Conservation (phyloP, 2,113 vertebrate genomes). For the Manacus vitellinus region DNA sequence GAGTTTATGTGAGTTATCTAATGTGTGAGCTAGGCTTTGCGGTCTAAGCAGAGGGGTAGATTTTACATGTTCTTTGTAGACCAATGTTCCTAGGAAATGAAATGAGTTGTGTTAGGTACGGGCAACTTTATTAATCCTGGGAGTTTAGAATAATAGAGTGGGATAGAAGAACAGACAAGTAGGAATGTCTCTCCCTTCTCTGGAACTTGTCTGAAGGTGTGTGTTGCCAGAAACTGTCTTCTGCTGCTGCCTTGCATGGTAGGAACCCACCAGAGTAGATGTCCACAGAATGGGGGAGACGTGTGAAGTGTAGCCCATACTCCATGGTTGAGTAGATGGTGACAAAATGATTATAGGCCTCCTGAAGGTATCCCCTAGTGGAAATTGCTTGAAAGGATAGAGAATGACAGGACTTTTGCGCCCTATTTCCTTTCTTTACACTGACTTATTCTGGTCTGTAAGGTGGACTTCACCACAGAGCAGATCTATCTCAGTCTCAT, state of each 20-base stretch:
- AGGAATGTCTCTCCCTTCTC: neutral
- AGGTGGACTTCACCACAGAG: neutral
- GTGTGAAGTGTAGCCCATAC: neutral
- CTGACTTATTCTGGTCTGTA: neutral
- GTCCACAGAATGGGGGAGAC: too few relatives aligned
- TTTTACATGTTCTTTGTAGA: neutral
- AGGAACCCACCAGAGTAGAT: neutral
- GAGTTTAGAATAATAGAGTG: neutral
- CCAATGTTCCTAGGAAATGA: neutral
- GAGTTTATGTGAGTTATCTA: neutral
- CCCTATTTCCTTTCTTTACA: neutral
- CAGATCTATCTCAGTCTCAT: neutral
- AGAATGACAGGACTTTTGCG: neutral
- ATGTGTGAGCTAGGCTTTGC: neutral
- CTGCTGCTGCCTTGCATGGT: neutral
- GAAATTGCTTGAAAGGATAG: neutral
- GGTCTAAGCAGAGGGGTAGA: neutral
- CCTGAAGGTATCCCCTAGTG: neutral
- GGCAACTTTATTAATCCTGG: neutral
- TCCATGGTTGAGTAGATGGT: neutral
- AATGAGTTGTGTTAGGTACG: neutral
- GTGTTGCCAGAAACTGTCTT: neutral
- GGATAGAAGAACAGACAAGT: neutral
- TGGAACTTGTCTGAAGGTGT: neutral
- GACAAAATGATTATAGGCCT: neutral